Conservation (phyloP, 2,797 vertebrate genomes). For the Bryconaethiops microstoma region DNA sequence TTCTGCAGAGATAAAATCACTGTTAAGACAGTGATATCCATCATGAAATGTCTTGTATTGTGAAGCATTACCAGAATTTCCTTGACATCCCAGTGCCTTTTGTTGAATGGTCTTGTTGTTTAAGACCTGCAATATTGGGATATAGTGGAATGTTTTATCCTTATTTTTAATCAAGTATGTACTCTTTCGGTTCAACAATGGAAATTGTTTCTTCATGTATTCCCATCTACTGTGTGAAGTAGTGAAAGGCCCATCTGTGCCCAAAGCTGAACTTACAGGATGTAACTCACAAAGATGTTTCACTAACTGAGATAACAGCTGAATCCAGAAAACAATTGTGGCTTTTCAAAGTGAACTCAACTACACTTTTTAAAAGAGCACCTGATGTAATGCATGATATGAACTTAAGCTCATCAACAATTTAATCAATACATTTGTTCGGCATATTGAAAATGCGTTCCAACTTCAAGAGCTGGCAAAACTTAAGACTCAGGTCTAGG, state of each 20-base stretch:
- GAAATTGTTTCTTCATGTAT: constrained; percentile 18
- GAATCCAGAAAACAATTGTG: constrained; percentile 23
- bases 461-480: constrained; percentile 19
- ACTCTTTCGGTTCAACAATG: constrained; percentile 12
- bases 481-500: no score
- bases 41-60: constrained; percentile 10
- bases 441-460: constrained; percentile 15
- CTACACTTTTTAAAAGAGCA: constrained; percentile 18
- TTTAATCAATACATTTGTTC: no score
- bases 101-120: constrained; percentile 7
- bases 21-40: constrained; percentile 3
- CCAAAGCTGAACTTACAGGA: constrained; percentile 29
- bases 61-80: not conserved
- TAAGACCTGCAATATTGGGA: constrained; percentile 17
- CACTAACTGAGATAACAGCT: constrained; percentile 5
- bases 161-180: constrained; percentile 13
- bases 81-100: not conserved
- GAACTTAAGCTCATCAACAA: constrained; percentile 9
- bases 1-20: no score
- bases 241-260: constrained; percentile 31
- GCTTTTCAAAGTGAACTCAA: constrained; percentile 12
- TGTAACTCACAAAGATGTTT: constrained; percentile 17
- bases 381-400: not conserved
- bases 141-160: constrained; percentile 17
- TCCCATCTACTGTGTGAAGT: constrained; percentile 24